Conservation (phyloP, 2,113 vertebrate species). For the Glaucidium brasilianum region DNA sequence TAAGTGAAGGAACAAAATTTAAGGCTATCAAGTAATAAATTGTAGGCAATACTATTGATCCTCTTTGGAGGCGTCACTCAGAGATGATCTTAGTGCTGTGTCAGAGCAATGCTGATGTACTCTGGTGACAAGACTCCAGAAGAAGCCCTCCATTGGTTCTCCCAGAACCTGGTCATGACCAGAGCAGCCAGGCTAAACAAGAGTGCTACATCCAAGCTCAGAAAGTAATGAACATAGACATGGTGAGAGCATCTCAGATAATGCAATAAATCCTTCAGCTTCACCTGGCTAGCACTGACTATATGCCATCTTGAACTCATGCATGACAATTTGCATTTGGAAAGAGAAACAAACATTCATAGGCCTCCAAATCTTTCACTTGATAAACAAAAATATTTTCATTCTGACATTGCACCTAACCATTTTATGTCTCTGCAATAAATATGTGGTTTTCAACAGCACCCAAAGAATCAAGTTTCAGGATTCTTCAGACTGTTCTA, state of each 20-base stretch:
- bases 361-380: neutral
- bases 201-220: neutral
- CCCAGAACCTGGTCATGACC: neutral
- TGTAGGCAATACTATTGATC: neutral
- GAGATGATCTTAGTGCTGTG: neutral
- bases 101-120: neutral
- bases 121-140: neutral
- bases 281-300: neutral
- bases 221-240: neutral
- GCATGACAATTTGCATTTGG: neutral
- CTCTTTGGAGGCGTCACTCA: neutral
- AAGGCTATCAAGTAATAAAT: neutral
- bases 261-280: neutral
- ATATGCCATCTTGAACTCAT: rapidly evolving
- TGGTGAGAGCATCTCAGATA: neutral
- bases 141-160: neutral
- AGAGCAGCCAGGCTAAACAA: neutral
- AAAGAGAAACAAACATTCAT: neutral
- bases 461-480: neutral
- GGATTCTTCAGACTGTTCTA: neutral
- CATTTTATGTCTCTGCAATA: neutral
- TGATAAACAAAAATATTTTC: neutral
- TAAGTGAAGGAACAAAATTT: neutral
- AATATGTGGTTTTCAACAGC: neutral
- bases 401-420: neutral